Evolutionary conservation across 2,888 invertebrate species (phyloP).

Genomic region (Orchesella flavescens): DNA sequence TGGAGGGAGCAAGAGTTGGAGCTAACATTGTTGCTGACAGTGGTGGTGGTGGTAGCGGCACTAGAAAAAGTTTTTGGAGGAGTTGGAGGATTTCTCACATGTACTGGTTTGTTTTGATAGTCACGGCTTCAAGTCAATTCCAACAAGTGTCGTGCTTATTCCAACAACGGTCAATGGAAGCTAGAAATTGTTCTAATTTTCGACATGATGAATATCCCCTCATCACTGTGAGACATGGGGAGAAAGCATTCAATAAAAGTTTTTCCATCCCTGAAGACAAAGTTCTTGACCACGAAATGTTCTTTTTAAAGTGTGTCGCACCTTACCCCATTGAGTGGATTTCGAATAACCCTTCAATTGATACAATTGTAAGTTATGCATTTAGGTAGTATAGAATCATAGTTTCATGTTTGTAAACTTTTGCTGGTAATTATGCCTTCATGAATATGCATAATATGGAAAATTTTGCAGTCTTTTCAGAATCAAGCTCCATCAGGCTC

Average conservation of each 20-base stretch:
- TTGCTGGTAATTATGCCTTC: too few relatives aligned
- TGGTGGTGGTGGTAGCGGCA: too few relatives aligned
- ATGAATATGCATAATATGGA: too few relatives aligned
- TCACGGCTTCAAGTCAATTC: background rate
- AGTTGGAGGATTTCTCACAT: background rate
- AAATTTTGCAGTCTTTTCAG: background rate
- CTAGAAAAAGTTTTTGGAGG: background rate
- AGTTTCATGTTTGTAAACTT: too few relatives aligned
- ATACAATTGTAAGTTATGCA: too few relatives aligned
- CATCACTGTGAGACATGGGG: slow-evolving; percentile 40
- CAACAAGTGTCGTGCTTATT: slow-evolving; percentile 32
- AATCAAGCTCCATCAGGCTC: slow-evolving; percentile 19
- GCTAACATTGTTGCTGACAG: too few relatives aligned
- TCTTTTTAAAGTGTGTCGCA: slow-evolving; percentile 55
- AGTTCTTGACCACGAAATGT: slow-evolving; percentile 43
- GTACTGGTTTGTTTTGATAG: slow-evolving; percentile 8
- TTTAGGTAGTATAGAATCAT: too few relatives aligned
- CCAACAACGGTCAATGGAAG: slow-evolving; percentile 32
- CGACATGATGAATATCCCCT: slow-evolving; percentile 32
- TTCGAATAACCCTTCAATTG: background rate
- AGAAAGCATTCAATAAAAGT: slow-evolving; percentile 26
- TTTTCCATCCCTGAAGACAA: slow-evolving; percentile 30
- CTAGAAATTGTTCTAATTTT: slow-evolving; percentile 42
- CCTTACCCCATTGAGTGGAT: slow-evolving; percentile 61
- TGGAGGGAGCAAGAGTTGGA: too few relatives aligned